phyloP scores from a whole-genome alignment of 2,888 invertebrate genomes.

The Chelonus formosanus region DNA sequence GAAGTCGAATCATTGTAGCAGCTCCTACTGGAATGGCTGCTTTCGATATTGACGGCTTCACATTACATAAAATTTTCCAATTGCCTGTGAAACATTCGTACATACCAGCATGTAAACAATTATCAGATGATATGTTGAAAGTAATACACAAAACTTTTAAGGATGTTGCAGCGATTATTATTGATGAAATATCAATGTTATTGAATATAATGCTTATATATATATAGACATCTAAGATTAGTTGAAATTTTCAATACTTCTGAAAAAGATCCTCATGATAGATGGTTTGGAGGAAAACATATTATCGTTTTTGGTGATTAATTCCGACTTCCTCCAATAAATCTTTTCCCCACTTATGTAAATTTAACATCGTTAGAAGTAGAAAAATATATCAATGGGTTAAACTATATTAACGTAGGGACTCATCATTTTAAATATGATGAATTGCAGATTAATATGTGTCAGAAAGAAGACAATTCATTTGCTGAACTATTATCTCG shows the following conservation, averaged over 20 bases:
- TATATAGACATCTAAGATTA: slow-evolving; percentile 18
- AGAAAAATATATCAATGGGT: neutral
- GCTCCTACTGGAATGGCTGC: slow-evolving; percentile 13
- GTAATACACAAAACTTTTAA: slow-evolving; percentile 18
- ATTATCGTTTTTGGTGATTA: slow-evolving; percentile 54
- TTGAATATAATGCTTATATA: slow-evolving; percentile 26
- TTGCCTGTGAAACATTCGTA: slow-evolving; percentile 24
- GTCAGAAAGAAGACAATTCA: slow-evolving; percentile 20
- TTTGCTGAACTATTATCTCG: slow-evolving; percentile 43
- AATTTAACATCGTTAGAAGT: slow-evolving; percentile 41
- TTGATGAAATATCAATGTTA: slow-evolving; percentile 27
- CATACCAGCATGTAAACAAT: slow-evolving; percentile 16
- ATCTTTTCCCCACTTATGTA: slow-evolving; percentile 48
- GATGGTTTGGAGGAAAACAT: slow-evolving; percentile 35
- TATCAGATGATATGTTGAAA: slow-evolving; percentile 30
- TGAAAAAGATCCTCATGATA: neutral
- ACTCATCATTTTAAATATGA: neutral
- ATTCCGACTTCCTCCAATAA: slow-evolving; percentile 52
- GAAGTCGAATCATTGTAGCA: slow-evolving; percentile 14
- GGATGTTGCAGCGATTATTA: slow-evolving; percentile 23
- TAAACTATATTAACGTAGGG: neutral
- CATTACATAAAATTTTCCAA: slow-evolving; percentile 35
- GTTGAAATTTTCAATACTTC: slow-evolving; percentile 13
- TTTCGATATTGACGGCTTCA: slow-evolving; percentile 37
- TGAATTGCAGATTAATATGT: slow-evolving; percentile 9